A percentile compares a stretch with the other conserved stretches of the same genome.
These are phyloP conservation scores for Crax fasciolata DNA, from an alignment of 2,797 vertebrate genomes.

Conservation along the genomic window DNA sequence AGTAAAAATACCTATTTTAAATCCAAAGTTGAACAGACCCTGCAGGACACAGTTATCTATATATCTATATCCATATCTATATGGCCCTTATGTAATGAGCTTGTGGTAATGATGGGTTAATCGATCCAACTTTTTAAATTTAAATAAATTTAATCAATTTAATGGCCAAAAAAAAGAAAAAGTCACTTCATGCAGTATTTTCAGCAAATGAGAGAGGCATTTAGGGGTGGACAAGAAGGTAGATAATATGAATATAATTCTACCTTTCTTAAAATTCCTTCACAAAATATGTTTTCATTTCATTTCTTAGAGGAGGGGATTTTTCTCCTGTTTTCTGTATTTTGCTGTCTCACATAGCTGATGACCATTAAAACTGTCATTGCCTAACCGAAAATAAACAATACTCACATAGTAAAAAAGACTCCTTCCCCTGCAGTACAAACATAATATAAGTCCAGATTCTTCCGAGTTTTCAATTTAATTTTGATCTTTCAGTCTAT, in stretches of 20 bases:
- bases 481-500: background rate
- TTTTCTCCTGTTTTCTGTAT: background rate
- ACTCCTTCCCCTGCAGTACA: background rate
- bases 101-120: background rate
- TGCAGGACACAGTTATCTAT: background rate
- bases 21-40: background rate
- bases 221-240: background rate
- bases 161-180: background rate
- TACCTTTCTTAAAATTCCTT: background rate
- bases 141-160: background rate
- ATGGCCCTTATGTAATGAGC: background rate
- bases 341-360: background rate
- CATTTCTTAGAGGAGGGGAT: background rate
- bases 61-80: background rate
- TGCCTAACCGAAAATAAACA: background rate
- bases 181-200: background rate
- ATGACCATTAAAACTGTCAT: background rate
- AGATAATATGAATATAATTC: background rate
- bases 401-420: background rate
- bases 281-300: background rate
- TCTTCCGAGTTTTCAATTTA: background rate
- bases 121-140: background rate
- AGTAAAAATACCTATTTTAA: background rate
- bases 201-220: background rate
- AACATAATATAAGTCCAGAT: background rate